These are phyloP conservation scores for Mycalesis mineus DNA, from an alignment of 2,888 invertebrate genomes.

Conservation along the genomic window DNA sequence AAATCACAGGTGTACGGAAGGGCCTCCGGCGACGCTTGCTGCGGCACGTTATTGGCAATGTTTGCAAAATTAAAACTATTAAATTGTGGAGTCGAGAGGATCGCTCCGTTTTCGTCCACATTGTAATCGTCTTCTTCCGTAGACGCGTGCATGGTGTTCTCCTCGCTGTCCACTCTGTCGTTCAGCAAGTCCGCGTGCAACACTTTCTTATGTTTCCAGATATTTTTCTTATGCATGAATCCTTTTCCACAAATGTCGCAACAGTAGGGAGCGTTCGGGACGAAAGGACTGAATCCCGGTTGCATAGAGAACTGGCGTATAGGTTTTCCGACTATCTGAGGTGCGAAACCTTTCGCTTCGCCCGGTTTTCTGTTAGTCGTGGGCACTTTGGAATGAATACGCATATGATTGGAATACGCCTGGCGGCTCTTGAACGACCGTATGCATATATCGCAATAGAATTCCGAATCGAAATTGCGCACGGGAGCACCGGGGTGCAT, in stretches of 20 bases:
- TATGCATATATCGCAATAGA: slow-evolving; percentile 79
- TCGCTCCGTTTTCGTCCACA: slow-evolving; percentile 63
- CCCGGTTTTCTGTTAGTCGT: slow-evolving; percentile 69
- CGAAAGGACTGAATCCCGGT: slow-evolving; percentile 55
- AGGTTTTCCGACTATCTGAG: slow-evolving; percentile 67
- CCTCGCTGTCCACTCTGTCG: slow-evolving; percentile 70
- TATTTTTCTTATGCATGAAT: slow-evolving; percentile 76
- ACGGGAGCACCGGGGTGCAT: slow-evolving; percentile 61
- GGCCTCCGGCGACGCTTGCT: slow-evolving; percentile 46
- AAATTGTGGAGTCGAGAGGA: slow-evolving; percentile 70
- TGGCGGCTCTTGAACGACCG: slow-evolving; percentile 78
- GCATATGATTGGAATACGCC: slow-evolving; percentile 76
- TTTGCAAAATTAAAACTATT: slow-evolving; percentile 70
- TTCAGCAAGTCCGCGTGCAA: slow-evolving; percentile 67
- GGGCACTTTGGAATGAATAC: slow-evolving; percentile 73
- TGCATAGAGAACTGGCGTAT: slow-evolving; percentile 59
- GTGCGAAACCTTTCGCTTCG: slow-evolving; percentile 58
- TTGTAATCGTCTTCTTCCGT: slow-evolving; percentile 73
- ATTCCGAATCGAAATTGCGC: slow-evolving; percentile 51
- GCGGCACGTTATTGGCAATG: slow-evolving; percentile 46
- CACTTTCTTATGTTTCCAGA: slow-evolving; percentile 77
- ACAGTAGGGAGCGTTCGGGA: slow-evolving; percentile 73
- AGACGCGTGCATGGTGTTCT: slow-evolving; percentile 72
- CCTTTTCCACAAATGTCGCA: slow-evolving; percentile 83
- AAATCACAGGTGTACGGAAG: slow-evolving; percentile 66